Evolutionary conservation across 2,888 invertebrate species (phyloP), one percentile per base, ranked within the genome.

Genomic region (Netelia virgata): DNA sequence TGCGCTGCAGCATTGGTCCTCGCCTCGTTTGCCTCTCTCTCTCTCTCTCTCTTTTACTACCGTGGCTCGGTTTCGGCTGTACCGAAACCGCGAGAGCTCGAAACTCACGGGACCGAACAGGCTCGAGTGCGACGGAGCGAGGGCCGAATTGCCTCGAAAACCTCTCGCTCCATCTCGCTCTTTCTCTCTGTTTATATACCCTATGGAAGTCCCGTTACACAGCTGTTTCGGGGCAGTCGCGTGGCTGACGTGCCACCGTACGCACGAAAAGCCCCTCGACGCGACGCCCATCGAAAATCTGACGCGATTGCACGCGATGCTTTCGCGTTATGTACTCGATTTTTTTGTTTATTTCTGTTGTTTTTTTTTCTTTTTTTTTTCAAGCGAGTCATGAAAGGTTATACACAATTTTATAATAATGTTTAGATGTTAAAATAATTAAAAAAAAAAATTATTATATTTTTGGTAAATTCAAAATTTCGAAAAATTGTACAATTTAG

Each of bases 231-330:
- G 89, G 89, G 89, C 92, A 92, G 92, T 92, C 92, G 91, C 91
- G 92, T 91, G 91, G 90, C 92, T 88, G 89, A 90, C 86, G 92
- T 90, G 89, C 91, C 88, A 87, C 91, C 87, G 90, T 90, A 89
- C 89, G 88, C 91, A 91, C 89, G 88, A 88, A 88, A 90, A 79
- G 76, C 57, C 82, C 84, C 75, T 64, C 83, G 83, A 82, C 75
- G 78, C 76, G 86, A 73, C 61, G 41, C 57, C 63, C 66, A 77
- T 64, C 36, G 73, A 86, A 80, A 73, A 63, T 66, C 63, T 57
- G 66, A 75, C 84, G 80, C 74, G 14, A 18, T 47, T 74, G 59
- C 75, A 79, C 76, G 68, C 79, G 82, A 75, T 64, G 43, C 53
- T 63, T 41, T 41, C 70, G 18, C n/a, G n/a, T 61, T 14, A 57